Base-by-base conservation (phyloP, 2,797 vertebrate species). In the Leucoraja ocellata region DNA sequence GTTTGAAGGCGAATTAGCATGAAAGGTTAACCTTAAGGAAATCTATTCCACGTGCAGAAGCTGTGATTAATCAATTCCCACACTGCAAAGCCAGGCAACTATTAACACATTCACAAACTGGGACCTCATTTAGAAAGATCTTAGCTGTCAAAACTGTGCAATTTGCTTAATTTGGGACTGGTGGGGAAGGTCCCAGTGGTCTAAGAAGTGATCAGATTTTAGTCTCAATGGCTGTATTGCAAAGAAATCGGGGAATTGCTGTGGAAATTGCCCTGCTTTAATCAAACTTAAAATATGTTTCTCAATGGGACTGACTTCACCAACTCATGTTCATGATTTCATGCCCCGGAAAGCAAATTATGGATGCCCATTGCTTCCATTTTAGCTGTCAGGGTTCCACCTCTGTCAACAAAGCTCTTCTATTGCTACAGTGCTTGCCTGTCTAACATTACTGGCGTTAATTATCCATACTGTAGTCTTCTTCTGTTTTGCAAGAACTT, bases 181-280 rank as follows among this genome's bases (percentile, higher is more conserved):
- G 23, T 18, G 4, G 63, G n/a, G 36, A 18, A 68, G 14, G 21
- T 36, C 61, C 16, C 84, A 88, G 21, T 36, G 63, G 61, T 28
- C 63, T 61, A 36, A 68, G n/a, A 88, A 88, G 65, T 63, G 84
- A 68, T 65, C 61, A 63, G 84, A 68, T 68, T 36, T 88, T 88
- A 65, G 32, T 65, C 63, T 88, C 28, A 32, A 65, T 32, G n/a
- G 83, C 28, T 16, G 58, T n/a, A 61, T 6, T n/a, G n/a, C 61
- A n/a, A 88, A 68, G 61, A 36, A 8, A 88, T 88, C 14, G 21
- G 63, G 61, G 36, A 32, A 88, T 88, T 88, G 16, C 83, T 63
- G n/a, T 9, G 14, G n/a, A 21, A 63, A 68, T 36, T 88, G n/a
- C n/a, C 68, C 68, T 68, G 61, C 7, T 68, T n/a, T 16, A 32